These are phyloP conservation scores for Pantala flavescens DNA, from an alignment of 1,140 invertebrate genomes.

Conservation along the genomic window DNA sequence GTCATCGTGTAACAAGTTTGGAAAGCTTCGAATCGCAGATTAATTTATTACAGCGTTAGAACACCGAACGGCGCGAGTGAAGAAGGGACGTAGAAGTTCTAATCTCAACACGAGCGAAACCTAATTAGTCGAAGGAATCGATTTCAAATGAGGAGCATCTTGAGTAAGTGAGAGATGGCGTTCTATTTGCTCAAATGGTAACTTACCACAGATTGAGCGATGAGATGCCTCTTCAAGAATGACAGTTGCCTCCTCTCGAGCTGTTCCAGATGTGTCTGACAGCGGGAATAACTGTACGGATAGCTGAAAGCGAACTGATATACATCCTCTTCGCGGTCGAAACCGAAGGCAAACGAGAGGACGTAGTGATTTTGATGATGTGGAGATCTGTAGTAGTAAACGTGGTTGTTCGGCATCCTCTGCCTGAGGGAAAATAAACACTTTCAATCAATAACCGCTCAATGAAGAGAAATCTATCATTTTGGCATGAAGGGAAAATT, in stretches of 20 bases:
- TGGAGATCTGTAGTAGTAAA: conserved; percentile 88
- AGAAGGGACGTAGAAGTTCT: too few species aligned
- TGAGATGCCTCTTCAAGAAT: conserved; percentile 54
- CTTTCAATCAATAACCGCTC: neutral
- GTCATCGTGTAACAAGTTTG: too few species aligned
- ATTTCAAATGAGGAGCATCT: too few species aligned
- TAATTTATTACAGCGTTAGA: too few species aligned
- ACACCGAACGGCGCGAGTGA: too few species aligned
- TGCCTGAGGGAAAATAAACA: conserved; percentile 48
- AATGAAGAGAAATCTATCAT: too few species aligned
- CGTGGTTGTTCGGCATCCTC: conserved; percentile 67
- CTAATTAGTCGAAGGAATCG: too few species aligned
- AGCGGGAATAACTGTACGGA: conserved; percentile 87
- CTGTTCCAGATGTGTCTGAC: conserved; percentile 71
- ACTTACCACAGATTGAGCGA: conserved; percentile 60
- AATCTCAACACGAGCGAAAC: too few species aligned
- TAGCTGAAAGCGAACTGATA: conserved; percentile 89
- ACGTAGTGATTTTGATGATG: conserved; percentile 87
- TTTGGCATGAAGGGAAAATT: too few species aligned
- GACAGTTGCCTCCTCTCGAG: conserved; percentile 53
- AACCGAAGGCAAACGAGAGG: conserved; percentile 86
- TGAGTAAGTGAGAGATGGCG: too few species aligned
- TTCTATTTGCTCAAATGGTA: too few species aligned
- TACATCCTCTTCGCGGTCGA: conserved; percentile 82
- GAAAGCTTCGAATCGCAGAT: too few species aligned